phyloP scores from a whole-genome alignment of 2,888 invertebrate genomes.

The Strigamia crassipes region DNA sequence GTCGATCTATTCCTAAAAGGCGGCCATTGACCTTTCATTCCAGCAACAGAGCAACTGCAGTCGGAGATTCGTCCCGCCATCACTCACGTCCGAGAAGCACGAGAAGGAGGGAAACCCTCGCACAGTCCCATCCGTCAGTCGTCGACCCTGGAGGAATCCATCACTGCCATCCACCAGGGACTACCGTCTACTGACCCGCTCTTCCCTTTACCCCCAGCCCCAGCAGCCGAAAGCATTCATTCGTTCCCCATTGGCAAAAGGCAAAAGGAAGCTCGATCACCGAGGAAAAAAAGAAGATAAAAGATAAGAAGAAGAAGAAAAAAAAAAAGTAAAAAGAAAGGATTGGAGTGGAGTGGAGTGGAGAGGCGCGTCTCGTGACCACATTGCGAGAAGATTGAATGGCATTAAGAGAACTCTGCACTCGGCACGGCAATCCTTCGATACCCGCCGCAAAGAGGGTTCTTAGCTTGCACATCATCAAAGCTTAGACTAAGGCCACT shows the following conservation, averaged over 20 bases:
- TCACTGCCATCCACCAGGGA: constrained; percentile 10
- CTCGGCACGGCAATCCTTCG: background rate
- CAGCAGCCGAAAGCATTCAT: constrained; percentile 7
- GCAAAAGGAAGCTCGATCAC: constrained; percentile 19
- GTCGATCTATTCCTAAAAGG: background rate
- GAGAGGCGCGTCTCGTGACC: constrained; percentile 4
- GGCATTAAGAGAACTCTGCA: constrained; percentile 1
- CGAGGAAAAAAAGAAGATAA: background rate
- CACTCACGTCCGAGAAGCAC: background rate
- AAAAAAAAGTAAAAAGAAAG: no score
- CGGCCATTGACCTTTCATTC: background rate
- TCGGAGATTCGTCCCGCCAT: constrained; percentile 1
- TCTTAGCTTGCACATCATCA: background rate
- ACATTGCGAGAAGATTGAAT: constrained; percentile 18
- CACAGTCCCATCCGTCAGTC: background rate
- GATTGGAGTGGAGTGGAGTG: background rate
- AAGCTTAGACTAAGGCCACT: background rate
- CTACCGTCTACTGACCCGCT: background rate
- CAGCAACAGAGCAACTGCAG: background rate
- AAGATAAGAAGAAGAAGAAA: background rate
- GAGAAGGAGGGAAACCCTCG: background rate
- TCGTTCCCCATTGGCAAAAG: constrained; percentile 17
- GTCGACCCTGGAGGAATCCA: constrained; percentile 27
- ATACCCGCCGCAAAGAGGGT: background rate
- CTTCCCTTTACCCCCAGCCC: background rate